Conservation (phyloP, 2,113 vertebrate species). For the Eurystomus gularis region DNA sequence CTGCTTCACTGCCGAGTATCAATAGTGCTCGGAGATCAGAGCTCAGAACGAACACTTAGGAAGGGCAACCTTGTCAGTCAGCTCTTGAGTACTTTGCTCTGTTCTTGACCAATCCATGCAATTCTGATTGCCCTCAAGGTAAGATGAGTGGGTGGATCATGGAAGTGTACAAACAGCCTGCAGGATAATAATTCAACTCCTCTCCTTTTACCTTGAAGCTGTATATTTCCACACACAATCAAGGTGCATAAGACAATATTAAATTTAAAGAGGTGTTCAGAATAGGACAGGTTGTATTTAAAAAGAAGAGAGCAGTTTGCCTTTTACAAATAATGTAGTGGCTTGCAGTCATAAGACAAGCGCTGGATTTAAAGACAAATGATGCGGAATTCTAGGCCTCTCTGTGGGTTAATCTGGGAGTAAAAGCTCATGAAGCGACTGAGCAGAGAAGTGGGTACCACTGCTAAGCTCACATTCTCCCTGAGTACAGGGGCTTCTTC, state of each 20-base stretch:
- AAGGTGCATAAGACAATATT: slow-evolving; percentile 25
- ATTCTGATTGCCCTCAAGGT: slow-evolving; percentile 37
- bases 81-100: slow-evolving; percentile 50
- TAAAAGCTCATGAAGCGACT: not conserved
- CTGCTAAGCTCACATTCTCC: not conserved
- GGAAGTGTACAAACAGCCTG: slow-evolving; percentile 49
- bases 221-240: slow-evolving; percentile 54
- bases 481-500: not conserved
- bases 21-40: slow-evolving; percentile 46
- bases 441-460: not conserved
- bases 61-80: slow-evolving; percentile 65
- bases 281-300: slow-evolving; percentile 24
- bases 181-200: slow-evolving; percentile 53
- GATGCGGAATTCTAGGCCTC: not conserved
- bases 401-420: not conserved
- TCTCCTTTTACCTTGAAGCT: slow-evolving; percentile 58
- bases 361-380: slow-evolving; percentile 14
- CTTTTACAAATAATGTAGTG: slow-evolving; percentile 55
- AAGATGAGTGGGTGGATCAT: slow-evolving; percentile 55
- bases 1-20: slow-evolving; percentile 50
- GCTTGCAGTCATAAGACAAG: not conserved
- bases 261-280: slow-evolving; percentile 38
- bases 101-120: slow-evolving; percentile 57
- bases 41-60: slow-evolving; percentile 34
- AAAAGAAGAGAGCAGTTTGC: slow-evolving; percentile 9